phyloP scores from a whole-genome alignment of 2,888 invertebrate genomes.

The Drosophila anomelani region DNA sequence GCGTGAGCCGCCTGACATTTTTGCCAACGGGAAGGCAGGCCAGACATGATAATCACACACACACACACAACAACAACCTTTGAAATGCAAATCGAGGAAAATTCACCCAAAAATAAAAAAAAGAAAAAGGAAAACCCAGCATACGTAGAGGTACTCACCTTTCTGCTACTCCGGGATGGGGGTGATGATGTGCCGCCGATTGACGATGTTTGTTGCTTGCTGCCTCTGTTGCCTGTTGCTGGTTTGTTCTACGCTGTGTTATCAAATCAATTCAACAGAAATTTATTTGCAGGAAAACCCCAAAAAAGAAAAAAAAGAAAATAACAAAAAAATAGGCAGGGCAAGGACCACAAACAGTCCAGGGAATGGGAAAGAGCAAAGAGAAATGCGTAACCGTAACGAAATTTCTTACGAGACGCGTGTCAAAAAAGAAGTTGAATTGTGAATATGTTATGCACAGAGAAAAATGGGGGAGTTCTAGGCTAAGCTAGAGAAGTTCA shows the following conservation, averaged over 20 bases:
- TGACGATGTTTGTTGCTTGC: slow-evolving; percentile 34
- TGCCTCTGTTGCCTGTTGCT: slow-evolving; percentile 35
- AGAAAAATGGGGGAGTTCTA: background rate
- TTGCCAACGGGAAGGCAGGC: slow-evolving; percentile 5
- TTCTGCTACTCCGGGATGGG: slow-evolving; percentile 2
- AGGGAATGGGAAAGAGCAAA: slow-evolving; percentile 34
- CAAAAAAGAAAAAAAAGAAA: slow-evolving; percentile 16
- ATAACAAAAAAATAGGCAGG: slow-evolving; percentile 1
- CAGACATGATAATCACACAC: slow-evolving; percentile 61
- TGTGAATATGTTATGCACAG: slow-evolving; percentile 26
- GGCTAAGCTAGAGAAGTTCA: background rate
- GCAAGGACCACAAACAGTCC: slow-evolving; percentile 10
- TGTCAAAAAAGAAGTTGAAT: slow-evolving; percentile 37
- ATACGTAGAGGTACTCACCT: slow-evolving; percentile 41
- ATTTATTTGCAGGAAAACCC: slow-evolving; percentile 58
- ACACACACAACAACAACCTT: slow-evolving; percentile 47
- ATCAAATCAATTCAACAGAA: slow-evolving; percentile 45
- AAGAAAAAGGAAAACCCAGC: background rate
- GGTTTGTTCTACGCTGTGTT: slow-evolving; percentile 32
- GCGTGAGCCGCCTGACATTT: slow-evolving; percentile 52
- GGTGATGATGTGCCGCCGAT: slow-evolving; percentile 21
- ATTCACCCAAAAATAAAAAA: slow-evolving; percentile 9
- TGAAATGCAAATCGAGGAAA: slow-evolving; percentile 74
- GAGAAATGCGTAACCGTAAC: slow-evolving; percentile 33
- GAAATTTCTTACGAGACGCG: slow-evolving; percentile 31